phyloP scores from a whole-genome alignment of 2,888 invertebrate species.

The Flabesymbios commensalis region DNA sequence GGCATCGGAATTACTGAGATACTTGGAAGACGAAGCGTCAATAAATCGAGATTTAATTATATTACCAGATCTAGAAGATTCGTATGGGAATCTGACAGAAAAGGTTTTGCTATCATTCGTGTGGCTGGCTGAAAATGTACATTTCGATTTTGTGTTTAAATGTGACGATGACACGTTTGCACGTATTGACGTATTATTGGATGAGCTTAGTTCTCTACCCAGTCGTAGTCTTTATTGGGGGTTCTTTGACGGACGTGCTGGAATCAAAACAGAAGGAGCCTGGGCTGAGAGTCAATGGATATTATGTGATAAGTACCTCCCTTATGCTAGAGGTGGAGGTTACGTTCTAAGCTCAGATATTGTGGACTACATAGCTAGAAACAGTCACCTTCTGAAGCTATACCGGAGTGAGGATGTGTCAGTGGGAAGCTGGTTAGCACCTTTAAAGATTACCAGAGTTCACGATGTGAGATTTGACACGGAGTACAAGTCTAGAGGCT shows the following conservation, averaged over 20 bases:
- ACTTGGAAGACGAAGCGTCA: conserved; percentile 61
- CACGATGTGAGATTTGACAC: conserved; percentile 95
- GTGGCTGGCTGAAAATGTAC: conserved; percentile 63
- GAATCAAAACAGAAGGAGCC: conserved; percentile 77
- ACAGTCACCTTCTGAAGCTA: conserved; percentile 72
- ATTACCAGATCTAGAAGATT: conserved; percentile 74
- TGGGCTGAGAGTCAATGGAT: conserved; percentile 91
- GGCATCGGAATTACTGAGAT: conserved; percentile 61
- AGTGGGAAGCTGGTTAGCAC: conserved; percentile 89
- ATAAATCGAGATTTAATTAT: conserved; percentile 74
- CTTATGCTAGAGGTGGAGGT: conserved; percentile 37
- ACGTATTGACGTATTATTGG: conserved; percentile 72
- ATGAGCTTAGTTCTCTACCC: conserved; percentile 68
- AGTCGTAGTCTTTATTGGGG: conserved; percentile 82
- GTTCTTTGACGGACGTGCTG: conserved; percentile 88
- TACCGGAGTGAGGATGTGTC: conserved; percentile 91
- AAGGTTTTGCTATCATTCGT: conserved; percentile 77
- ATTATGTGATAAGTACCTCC: conserved; percentile 84
- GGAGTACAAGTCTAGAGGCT: conserved; percentile 87
- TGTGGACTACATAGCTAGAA: conserved; percentile 77
- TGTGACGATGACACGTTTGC: conserved; percentile 95
- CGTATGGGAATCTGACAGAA: conserved; percentile 75
- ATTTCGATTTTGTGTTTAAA: conserved; percentile 81
- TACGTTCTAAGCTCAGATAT: conserved; percentile 85
- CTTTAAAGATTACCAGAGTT: conserved; percentile 78